Evolutionary conservation across 1,140 invertebrate genomes (phyloP), one percentile per base, ranked within the genome.

Genomic region (Cotesia glomerata): DNA sequence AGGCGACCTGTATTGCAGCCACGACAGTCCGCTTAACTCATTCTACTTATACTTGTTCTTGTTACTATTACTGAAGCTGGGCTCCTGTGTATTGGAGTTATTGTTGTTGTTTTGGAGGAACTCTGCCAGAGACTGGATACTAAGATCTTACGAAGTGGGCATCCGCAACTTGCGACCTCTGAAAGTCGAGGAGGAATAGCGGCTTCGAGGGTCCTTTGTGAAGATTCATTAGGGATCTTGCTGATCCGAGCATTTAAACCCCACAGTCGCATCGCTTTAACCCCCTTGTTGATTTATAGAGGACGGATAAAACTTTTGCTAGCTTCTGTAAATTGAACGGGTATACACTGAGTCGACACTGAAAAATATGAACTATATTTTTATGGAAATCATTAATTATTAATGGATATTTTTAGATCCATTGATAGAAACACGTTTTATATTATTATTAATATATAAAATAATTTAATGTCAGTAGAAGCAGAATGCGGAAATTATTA

Each of bases 181-280:
- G 78, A 84, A 81, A 80, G 75, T 76, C 73, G 78, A 77, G 74
- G 56, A 54, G 64, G 52, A 16, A 35, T 36, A 76, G 77, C 74
- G 73, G 80, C 78, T 71, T 75, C 59, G 68, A 76, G 76, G 77
- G 80, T 80, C 79, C 74, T 77, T 76, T 74, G 61, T 64, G 73
- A 73, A 76, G 78, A 81, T 81, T 81, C 81, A 82, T 82, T 82
- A 82, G 78, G 81, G 77, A 82, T 82, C 78, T 81, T 77, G 75
- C 80, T 81, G 78, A 81, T 81, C 78, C 77, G 63, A 79, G 75
- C 77, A 78, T 80, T 81, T 79, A 80, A 80, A 73, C 78, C 69
- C 61, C 36, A 52, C 35, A 26, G 64, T 35, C 63, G 52, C 52
- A 51, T 61, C 49, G 54, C 18, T 35, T 61, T 62, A 64, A 58